These are phyloP conservation scores for Dasysyrphus albostriatus DNA, from an alignment of 2,888 invertebrate genomes.

Conservation along the genomic window DNA sequence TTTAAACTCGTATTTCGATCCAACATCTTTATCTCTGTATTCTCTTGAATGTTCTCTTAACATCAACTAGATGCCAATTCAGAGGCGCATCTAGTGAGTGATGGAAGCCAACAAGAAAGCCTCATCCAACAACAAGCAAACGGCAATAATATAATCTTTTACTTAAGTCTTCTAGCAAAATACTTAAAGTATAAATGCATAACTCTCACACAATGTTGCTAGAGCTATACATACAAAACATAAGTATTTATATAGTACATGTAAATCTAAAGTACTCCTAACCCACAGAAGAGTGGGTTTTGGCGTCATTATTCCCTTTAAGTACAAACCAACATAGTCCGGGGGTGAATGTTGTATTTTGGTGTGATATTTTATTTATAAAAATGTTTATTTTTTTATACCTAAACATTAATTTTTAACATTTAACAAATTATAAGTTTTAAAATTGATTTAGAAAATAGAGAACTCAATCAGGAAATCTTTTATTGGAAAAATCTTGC, in stretches of 20 bases:
- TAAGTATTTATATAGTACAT: too few relatives aligned
- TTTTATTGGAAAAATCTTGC: too few relatives aligned
- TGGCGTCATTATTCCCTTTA: conserved; percentile 54
- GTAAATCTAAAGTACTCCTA: conserved; percentile 67
- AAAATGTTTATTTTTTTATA: too few relatives aligned
- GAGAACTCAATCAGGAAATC: too few relatives aligned
- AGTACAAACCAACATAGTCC: conserved; percentile 41
- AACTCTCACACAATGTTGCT: conserved; percentile 26
- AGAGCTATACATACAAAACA: too few relatives aligned
- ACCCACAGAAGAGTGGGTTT: conserved; percentile 67
- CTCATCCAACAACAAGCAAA: conserved; percentile 10
- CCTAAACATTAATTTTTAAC: too few relatives aligned
- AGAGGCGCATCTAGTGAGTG: conserved; percentile 40
- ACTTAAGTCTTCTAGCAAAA: conserved; percentile 9
- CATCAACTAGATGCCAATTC: conserved; percentile 65
- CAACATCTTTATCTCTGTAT: conserved; percentile 67
- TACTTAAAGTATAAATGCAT: background rate
- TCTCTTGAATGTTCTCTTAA: conserved; percentile 76
- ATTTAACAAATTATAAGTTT: too few relatives aligned
- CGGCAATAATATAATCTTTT: conserved; percentile 38
- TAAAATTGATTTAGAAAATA: too few relatives aligned
- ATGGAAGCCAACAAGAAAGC: conserved; percentile 52
- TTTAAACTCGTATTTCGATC: conserved; percentile 18
- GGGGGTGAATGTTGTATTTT: background rate
- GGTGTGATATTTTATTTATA: too few relatives aligned